A percentile compares a stretch with the other conserved stretches of the same genome.
Conservation (phyloP, 2,113 vertebrate genomes). For the Oreochromis tanganicae region DNA sequence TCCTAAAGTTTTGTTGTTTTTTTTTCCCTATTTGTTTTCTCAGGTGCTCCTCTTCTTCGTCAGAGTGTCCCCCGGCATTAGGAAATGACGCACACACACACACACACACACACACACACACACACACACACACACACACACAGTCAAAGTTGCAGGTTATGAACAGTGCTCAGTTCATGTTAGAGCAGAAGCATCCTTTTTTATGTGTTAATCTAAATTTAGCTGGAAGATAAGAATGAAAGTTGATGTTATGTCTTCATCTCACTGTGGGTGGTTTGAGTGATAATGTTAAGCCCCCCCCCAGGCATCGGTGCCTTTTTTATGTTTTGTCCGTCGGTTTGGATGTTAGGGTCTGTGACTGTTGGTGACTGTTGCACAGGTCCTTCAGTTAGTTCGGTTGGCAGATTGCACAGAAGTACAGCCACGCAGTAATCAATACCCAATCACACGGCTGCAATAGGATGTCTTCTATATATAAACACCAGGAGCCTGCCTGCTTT, state of each 20-base stretch:
- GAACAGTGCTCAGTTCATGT: neutral
- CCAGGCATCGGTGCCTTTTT: neutral
- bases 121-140: neutral
- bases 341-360: neutral
- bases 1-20: neutral
- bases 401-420: neutral
- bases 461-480: neutral
- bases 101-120: neutral
- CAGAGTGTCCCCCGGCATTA: conserved; percentile 40
- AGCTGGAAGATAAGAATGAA: neutral
- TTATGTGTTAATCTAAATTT: neutral
- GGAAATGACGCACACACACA: neutral
- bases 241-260: neutral
- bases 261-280: neutral
- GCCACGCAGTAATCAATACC: neutral
- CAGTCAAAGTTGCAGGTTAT: neutral
- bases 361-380: neutral
- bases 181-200: neutral
- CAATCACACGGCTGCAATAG: neutral
- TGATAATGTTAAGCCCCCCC: neutral
- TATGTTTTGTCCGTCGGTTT: neutral
- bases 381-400: neutral
- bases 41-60: conserved; percentile 34
- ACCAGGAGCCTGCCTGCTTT: neutral
- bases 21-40: neutral